Evolutionary conservation across 2,797 vertebrate genomes (phyloP), one percentile per base, ranked within the genome.

Genomic region (Sphenodon punctatus): DNA sequence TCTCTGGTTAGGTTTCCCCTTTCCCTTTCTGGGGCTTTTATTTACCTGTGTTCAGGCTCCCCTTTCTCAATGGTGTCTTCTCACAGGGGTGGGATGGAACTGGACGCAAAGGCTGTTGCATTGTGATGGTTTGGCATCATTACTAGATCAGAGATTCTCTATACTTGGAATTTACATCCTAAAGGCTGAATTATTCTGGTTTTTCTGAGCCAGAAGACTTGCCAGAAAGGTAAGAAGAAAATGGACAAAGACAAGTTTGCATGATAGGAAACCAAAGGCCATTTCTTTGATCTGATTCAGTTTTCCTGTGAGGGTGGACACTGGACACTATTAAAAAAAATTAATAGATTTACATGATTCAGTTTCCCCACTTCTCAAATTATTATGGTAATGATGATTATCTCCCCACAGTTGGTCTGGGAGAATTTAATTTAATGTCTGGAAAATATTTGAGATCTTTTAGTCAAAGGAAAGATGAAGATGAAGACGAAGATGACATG

Each of bases 341-440:
- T 34, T 8, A 8, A 34, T 7, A 8, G 34, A 34, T 36, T 34
- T 36, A 34, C 34, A 34, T 13, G 55, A 36, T 22, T 90, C 88
- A 85, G 86, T 88, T 92, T 91, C 86, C 88, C 79, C 92, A 90
- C 92, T 90, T 93, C 78, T 91, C 71, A n/a, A n/a, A n/a, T n/a
- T n/a, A n/a, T n/a, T n/a, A n/a, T n/a, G n/a, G n/a, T 53, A 68
- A 59, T 86, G 65, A 71, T 91, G 83, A 86, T 48, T 75, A 78
- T 61, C 8, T 86, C 90, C 85, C 87, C 43, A 68, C 51, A 75
- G 66, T 89, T 91, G 85, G 81, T 72, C 68, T 82, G 48, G 42
- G 60, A 78, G 66, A n/a, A 86, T 89, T 88, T 86, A 87, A 88
- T 85, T 87, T 92, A 86, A 92, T 23, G 20, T 58, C 55, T 23